These are phyloP conservation scores for Apamea crenata DNA, from an alignment of 2,888 invertebrate species.

Conservation along the genomic window DNA sequence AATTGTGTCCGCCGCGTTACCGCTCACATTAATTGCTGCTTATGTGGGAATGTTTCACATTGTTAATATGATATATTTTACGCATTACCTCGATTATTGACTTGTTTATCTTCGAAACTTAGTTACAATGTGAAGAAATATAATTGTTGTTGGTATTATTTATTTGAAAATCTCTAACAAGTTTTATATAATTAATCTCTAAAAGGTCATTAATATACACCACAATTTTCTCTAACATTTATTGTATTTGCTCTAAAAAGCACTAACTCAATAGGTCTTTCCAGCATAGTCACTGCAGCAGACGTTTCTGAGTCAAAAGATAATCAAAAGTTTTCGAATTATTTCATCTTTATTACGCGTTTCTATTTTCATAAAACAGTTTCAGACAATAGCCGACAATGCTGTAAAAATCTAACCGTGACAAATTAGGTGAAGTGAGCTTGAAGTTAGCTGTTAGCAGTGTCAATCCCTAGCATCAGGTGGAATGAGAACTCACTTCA, in stretches of 20 bases:
- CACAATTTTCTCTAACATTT: not conserved
- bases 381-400: not conserved
- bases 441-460: no score
- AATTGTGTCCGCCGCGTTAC: conserved; percentile 78
- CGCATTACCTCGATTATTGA: conserved; percentile 56
- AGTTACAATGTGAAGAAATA: conserved; percentile 21
- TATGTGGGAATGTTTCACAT: conserved; percentile 55
- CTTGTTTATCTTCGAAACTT: conserved; percentile 57
- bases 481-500: not conserved
- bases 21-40: conserved; percentile 79
- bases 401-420: not conserved
- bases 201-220: not conserved
- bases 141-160: conserved; percentile 14
- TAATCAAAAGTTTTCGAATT: not conserved
- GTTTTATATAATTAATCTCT: not conserved
- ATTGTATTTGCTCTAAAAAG: not conserved
- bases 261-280: not conserved
- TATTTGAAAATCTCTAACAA: conserved; percentile 11
- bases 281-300: not conserved
- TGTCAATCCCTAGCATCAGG: not conserved
- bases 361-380: not conserved
- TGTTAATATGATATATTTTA: conserved; percentile 64
- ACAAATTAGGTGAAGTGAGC: no score
- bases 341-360: no score
- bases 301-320: not conserved